Conservation (phyloP, 2,888 invertebrate species). For the Anaspis maculata region DNA sequence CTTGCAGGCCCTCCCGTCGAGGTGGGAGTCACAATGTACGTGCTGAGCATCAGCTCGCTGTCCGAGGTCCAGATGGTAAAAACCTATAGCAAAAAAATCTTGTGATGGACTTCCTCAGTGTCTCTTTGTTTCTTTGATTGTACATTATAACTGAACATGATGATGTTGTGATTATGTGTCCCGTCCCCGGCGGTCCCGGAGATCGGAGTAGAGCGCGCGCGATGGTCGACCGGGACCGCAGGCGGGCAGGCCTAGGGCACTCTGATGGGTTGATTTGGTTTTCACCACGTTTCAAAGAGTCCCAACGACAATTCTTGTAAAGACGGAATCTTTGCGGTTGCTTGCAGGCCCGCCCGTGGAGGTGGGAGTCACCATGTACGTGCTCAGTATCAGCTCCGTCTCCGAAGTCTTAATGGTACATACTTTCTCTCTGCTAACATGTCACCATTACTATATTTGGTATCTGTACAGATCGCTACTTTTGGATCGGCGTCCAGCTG, state of each 20-base stretch:
- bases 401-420: constrained; percentile 95
- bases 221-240: constrained; percentile 28
- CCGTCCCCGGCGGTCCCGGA: constrained; percentile 31
- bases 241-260: constrained; percentile 39
- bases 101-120: constrained; percentile 14
- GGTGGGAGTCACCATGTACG: constrained; percentile 96
- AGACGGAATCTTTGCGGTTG: constrained; percentile 33
- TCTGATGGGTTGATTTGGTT: constrained; percentile 32
- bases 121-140: no score
- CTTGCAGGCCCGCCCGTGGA: constrained; percentile 93
- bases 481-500: background rate
- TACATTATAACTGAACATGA: no score
- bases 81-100: constrained; percentile 19
- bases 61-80: constrained; percentile 95
- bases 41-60: constrained; percentile 96
- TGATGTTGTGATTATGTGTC: constrained; percentile 29
- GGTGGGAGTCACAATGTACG: constrained; percentile 96
- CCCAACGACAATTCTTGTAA: no score
- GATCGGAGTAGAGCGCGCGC: no score
- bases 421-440: constrained; percentile 10
- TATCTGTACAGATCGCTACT: constrained; percentile 4
- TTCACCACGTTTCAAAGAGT: constrained; percentile 17
- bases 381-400: constrained; percentile 96
- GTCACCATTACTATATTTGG: constrained; percentile 4
- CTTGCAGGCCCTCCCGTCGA: constrained; percentile 93